Evolutionary conservation across 2,888 invertebrate genomes (phyloP).

Genomic region (Tipula confusa): DNA sequence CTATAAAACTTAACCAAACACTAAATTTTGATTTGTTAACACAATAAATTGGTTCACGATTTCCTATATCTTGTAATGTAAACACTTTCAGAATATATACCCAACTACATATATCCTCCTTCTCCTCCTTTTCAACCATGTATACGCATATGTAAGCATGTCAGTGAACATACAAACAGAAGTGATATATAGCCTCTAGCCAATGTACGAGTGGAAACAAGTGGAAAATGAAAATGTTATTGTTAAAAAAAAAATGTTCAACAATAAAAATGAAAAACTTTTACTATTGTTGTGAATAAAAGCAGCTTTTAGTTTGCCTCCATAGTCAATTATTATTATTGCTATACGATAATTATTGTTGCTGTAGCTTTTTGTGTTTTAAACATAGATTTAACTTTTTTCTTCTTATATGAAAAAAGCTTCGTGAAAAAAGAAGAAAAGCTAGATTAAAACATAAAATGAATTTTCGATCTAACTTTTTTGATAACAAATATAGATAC

Average conservation of each 20-base stretch:
- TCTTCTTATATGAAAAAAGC: neutral
- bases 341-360: neutral
- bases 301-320: neutral
- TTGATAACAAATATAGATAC: neutral
- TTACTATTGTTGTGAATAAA: neutral
- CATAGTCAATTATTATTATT: neutral
- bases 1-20: too few species aligned
- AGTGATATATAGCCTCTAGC: conserved; percentile 3
- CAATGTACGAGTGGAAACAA: neutral
- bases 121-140: neutral
- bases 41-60: neutral
- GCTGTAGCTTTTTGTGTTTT: neutral
- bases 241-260: neutral
- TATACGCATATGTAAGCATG: neutral
- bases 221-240: neutral
- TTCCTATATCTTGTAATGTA: neutral
- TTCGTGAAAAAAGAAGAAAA: neutral
- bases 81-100: neutral
- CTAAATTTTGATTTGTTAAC: neutral
- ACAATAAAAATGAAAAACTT: neutral
- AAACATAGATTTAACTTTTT: neutral
- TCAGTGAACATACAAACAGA: neutral
- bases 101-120: neutral
- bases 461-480: neutral
- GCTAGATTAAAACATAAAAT: neutral